A percentile compares a stretch with the other conserved stretches of the same genome.
Conservation (phyloP, 2,113 vertebrate genomes). For the Typhlomys cinereus region DNA sequence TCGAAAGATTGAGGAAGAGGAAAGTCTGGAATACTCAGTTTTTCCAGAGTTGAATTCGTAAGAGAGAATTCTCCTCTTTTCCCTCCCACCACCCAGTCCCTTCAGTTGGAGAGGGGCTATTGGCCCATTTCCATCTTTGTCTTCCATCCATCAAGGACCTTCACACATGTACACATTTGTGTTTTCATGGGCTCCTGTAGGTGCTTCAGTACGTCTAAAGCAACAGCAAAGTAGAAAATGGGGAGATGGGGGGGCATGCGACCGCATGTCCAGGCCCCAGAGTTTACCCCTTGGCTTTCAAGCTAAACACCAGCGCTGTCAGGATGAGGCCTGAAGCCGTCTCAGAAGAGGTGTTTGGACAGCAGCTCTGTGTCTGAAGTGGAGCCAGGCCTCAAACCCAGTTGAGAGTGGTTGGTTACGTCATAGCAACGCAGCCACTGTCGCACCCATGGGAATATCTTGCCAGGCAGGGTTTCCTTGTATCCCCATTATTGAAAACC, state of each 20-base stretch:
- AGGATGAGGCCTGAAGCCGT: neutral
- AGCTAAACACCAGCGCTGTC: neutral
- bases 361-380: neutral
- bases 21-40: neutral
- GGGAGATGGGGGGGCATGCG: conserved; percentile 8
- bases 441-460: too few relatives aligned
- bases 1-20: conserved; percentile 14
- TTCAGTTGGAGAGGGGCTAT: neutral
- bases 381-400: too few relatives aligned
- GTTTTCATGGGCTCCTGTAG: neutral
- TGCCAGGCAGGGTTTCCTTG: too few relatives aligned
- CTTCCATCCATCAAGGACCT: neutral
- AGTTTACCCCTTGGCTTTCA: neutral
- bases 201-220: neutral
- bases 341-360: neutral
- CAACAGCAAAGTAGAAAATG: neutral
- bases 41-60: conserved; percentile 23
- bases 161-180: too few relatives aligned
- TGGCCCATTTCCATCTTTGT: neutral
- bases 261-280: neutral
- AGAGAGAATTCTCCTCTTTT: neutral
- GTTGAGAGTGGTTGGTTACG: too few relatives aligned
- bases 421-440: too few relatives aligned
- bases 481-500: too few relatives aligned
- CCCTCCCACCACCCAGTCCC: neutral